Evolutionary conservation across 2,888 invertebrate species (phyloP).

Genomic region (Leptinotarsa haldemani): DNA sequence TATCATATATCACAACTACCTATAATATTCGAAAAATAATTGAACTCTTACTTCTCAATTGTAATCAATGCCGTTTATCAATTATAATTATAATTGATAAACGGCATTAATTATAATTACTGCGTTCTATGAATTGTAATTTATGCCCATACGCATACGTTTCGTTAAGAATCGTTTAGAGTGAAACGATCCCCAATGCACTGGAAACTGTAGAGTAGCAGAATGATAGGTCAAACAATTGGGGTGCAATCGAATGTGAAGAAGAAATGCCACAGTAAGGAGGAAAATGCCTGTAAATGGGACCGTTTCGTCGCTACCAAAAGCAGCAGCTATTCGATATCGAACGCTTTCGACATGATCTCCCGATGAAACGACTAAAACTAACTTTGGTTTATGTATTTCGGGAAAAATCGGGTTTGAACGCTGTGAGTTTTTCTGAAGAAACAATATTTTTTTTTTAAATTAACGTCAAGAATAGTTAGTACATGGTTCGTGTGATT

Average conservation of each 20-base stretch:
- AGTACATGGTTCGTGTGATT: no score
- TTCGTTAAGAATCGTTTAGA: slow-evolving; percentile 24
- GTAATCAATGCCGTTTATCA: no score
- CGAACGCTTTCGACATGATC: slow-evolving; percentile 47
- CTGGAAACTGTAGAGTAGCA: slow-evolving; percentile 49
- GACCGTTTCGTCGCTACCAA: slow-evolving; percentile 60
- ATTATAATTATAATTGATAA: no score
- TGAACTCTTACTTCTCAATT: background rate
- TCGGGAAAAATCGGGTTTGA: slow-evolving; percentile 23
- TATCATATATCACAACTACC: no score
- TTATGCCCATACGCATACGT: background rate
- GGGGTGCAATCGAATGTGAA: slow-evolving; percentile 66
- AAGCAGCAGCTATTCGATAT: slow-evolving; percentile 53
- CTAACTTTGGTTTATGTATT: slow-evolving; percentile 51
- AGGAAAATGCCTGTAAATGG: slow-evolving; percentile 66
- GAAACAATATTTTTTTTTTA: no score
- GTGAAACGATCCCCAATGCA: slow-evolving; percentile 24
- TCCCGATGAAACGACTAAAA: slow-evolving; percentile 50
- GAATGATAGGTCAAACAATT: slow-evolving; percentile 66
- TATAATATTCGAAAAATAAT: no score
- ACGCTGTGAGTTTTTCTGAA: no score
- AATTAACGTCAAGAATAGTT: no score
- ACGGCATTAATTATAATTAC: no score
- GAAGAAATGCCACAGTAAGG: slow-evolving; percentile 66
- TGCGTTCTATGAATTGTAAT: background rate